phyloP scores from a whole-genome alignment of 2,888 invertebrate genomes.

The Xestia c-nigrum region DNA sequence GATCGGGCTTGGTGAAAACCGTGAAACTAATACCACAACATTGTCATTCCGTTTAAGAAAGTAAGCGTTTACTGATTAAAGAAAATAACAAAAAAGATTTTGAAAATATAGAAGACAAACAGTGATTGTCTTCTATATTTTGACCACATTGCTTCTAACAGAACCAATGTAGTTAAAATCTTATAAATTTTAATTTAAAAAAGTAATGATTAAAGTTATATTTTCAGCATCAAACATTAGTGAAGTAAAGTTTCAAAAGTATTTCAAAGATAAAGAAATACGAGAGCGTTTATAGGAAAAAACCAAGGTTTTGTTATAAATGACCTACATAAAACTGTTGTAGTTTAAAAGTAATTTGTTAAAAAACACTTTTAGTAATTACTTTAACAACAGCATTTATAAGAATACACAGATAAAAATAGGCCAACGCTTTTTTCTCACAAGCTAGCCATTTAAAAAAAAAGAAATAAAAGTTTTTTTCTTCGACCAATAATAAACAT shows the following conservation, averaged over 20 bases:
- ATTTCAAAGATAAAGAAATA: background rate
- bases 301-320: background rate
- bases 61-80: too few relatives aligned
- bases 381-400: background rate
- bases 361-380: background rate
- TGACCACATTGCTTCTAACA: too few relatives aligned
- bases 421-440: background rate
- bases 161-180: too few relatives aligned
- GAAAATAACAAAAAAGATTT: background rate
- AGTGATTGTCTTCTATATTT: too few relatives aligned
- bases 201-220: too few relatives aligned
- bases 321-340: background rate
- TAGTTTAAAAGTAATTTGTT: background rate
- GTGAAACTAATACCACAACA: background rate
- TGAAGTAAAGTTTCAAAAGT: background rate
- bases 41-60: too few relatives aligned
- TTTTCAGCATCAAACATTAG: background rate
- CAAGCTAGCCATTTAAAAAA: background rate
- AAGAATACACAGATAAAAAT: background rate
- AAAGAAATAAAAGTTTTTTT: background rate
- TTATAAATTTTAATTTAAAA: too few relatives aligned
- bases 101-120: background rate
- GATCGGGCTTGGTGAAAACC: background rate
- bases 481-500: background rate
- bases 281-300: background rate